Evolutionary conservation across 2,888 invertebrate species (phyloP), one percentile per base, ranked within the genome.

Genomic region (Stegophylla sp.): DNA sequence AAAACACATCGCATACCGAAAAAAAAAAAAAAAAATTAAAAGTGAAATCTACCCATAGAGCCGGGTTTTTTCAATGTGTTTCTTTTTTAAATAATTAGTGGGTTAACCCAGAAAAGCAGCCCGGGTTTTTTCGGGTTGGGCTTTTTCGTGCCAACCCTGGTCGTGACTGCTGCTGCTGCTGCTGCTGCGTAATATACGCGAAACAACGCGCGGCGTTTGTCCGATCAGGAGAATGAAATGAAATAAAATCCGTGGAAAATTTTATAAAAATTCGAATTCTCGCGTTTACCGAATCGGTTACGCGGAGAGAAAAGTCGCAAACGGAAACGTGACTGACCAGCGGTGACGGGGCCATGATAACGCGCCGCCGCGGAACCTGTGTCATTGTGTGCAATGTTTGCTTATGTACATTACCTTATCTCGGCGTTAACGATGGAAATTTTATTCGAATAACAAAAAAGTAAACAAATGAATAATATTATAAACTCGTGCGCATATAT

Each of bases 251-350:
- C 1, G 28, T 7, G n/a, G n/a, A n/a, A 23, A 34, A 64, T 4
- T 4, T 5, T 5, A 59, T 23, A 72, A 56, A 72, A 56, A 56
- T 56, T 72, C 43, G 12, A 51, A 64, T 75, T 75, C 48, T 51
- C 51, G 75, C 74, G 51, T 63, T 34, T 15, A 63, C 48, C 20
- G n/a, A 51, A 74, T 61, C 28, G 61, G 45, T 28, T 20, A 9
- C 15, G 61, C 45, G 2, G 75, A 75, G 75, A 64, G 75, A 51
- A 34, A 74, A 75, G 64, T 75, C 23, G 34, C 53, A 20, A 75
- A 75, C 53, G 41, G 41, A 23, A 75, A 75, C 75, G 75, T 75
- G 75, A 75, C 64, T 23, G 51, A 51, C 64, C 71, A 41, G 15
- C 41, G 53, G 53, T 17, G 51, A 48, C 63, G 63, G 28, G 48